These are phyloP conservation scores for Centropus unirufus DNA, from an alignment of 2,113 vertebrate genomes.

Conservation along the genomic window DNA sequence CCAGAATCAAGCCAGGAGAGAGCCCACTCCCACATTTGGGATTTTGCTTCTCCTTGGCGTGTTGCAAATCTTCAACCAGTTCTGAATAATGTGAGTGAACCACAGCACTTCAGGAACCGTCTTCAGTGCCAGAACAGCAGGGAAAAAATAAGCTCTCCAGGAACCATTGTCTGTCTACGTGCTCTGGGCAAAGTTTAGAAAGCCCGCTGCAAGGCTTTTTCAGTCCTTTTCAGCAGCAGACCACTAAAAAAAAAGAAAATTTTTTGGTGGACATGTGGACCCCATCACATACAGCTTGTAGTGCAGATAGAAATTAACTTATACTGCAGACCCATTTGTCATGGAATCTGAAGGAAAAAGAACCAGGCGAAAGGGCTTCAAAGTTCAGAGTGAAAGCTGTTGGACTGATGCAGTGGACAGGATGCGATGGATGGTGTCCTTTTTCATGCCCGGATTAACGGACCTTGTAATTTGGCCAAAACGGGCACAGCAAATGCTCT, in stretches of 20 bases:
- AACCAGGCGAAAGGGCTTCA: background rate
- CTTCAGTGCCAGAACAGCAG: accelerated
- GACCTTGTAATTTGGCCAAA: slow-evolving; percentile 1
- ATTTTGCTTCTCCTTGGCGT: background rate
- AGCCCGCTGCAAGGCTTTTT: background rate
- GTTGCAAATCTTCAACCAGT: background rate
- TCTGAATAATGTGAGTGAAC: background rate
- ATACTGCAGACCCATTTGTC: background rate
- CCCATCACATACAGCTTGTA: accelerated
- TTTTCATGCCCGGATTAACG: slow-evolving; percentile 49
- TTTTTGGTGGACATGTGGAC: accelerated
- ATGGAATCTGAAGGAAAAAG: background rate
- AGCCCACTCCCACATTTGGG: background rate
- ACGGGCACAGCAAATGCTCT: background rate
- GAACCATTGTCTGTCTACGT: accelerated
- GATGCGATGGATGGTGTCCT: background rate
- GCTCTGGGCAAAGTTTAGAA: background rate
- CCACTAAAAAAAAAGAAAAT: background rate
- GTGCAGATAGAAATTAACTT: background rate
- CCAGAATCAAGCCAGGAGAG: background rate
- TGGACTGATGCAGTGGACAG: background rate
- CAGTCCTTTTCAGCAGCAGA: background rate
- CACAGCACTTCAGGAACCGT: background rate
- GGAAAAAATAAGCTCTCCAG: background rate
- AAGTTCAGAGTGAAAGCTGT: background rate